Evolutionary conservation across 2,113 vertebrate genomes (phyloP), one percentile per base, ranked within the genome.

Genomic region (Vidua chalybeata): DNA sequence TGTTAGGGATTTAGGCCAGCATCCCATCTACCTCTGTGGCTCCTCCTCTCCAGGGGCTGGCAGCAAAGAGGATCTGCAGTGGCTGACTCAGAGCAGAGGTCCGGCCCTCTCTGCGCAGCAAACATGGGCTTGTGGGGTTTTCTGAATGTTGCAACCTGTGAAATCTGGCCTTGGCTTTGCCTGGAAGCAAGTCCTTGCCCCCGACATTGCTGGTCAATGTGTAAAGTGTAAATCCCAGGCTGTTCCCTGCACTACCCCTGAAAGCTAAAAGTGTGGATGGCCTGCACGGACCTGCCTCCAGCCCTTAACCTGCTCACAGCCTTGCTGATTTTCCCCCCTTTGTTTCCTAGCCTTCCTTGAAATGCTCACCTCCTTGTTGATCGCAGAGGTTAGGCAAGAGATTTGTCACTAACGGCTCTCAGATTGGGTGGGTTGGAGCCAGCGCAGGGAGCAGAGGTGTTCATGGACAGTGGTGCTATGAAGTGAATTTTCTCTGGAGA

Each of bases 71-170:
- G 45, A 89, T 94, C 71, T 39, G 46, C 39, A 68, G 52, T 56
- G 69, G 79, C 75, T 97, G 91, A 96, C 43, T 96, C 96, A 97
- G 81, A 92, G 78, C 41, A 72, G 66, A 77, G 43, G 15, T 52
- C 33, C 1, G 1, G 69, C 79, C 91, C 77, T 92, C 72, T 96
- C 67, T 68, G 72, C 12, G 6, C 52, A 56, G 45, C 86, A 43
- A 54, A 46, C 2, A 0, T 0, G 6, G 54, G 63, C 37, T 84
- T 0, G 0, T 0, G 88, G 93, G 72, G 33, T 84, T 96, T 95
- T 94, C 41, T 49, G 87, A 87, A 87, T 96, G 94, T 96, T 3
- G 91, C 93, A 97, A 97, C 85, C 66, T 80, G 63, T 91, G 93
- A 96, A 96, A 85, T 77, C 89, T 89, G 30, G 33, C 2, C 4